Evolutionary conservation across 1,140 invertebrate genomes (phyloP).

Genomic region (Drosophila bifasciata): DNA sequence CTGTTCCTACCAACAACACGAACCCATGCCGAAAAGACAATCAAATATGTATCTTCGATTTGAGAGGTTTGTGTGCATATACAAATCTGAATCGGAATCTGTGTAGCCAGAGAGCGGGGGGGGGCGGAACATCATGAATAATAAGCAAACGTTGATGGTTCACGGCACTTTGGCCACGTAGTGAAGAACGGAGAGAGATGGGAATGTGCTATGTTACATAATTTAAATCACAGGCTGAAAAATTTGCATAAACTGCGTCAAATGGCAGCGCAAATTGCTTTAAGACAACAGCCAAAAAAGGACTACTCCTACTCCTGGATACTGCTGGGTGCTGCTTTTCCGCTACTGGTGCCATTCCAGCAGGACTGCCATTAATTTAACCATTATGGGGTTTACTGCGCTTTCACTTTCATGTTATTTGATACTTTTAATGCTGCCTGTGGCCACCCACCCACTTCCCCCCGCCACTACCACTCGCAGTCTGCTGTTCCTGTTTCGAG

Average conservation of each 20-base stretch:
- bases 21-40: slow-evolving; percentile 33
- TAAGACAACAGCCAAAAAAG: slow-evolving; percentile 36
- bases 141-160: slow-evolving; percentile 72
- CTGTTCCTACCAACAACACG: background rate
- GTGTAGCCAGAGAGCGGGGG: slow-evolving; percentile 28
- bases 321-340: background rate
- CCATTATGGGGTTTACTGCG: slow-evolving; percentile 74
- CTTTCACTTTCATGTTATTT: slow-evolving; percentile 77
- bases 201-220: slow-evolving; percentile 30
- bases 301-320: slow-evolving; percentile 16
- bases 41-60: slow-evolving; percentile 55
- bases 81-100: slow-evolving; percentile 71
- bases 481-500: slow-evolving; percentile 14
- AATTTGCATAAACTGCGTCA: slow-evolving; percentile 71
- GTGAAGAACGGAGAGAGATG: background rate
- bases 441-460: background rate
- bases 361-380: slow-evolving; percentile 72
- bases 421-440: slow-evolving; percentile 66
- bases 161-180: slow-evolving; percentile 24
- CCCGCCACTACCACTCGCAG: slow-evolving; percentile 1
- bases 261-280: slow-evolving; percentile 56
- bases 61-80: slow-evolving; percentile 49
- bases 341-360: slow-evolving; percentile 16
- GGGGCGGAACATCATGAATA: slow-evolving; percentile 64
- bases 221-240: slow-evolving; percentile 57